phyloP scores from a whole-genome alignment of 2,888 invertebrate genomes.

The Lasioglossum leucozonium region DNA sequence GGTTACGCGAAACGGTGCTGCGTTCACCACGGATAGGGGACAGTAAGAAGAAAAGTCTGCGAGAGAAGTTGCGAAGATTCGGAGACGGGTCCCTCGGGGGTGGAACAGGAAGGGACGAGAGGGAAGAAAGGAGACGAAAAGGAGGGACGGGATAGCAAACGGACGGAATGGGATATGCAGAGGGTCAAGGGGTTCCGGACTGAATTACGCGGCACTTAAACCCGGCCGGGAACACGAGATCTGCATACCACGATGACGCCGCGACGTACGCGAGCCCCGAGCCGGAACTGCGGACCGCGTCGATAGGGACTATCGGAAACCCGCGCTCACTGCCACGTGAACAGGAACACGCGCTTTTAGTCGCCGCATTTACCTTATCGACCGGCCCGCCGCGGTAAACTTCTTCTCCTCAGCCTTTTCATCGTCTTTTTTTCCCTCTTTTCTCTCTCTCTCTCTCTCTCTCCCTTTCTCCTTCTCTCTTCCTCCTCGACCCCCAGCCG shows the following conservation, averaged over 20 bases:
- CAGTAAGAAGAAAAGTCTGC: neutral
- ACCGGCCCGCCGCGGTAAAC: neutral
- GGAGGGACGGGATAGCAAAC: neutral
- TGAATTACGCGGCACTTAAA: slow-evolving; percentile 80
- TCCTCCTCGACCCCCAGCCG: neutral
- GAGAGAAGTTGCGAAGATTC: neutral
- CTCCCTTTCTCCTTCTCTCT: neutral
- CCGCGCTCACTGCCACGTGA: slow-evolving; percentile 44
- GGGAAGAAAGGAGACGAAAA: neutral
- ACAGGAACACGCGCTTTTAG: slow-evolving; percentile 55
- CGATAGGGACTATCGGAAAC: slow-evolving; percentile 65
- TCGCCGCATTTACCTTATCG: slow-evolving; percentile 54
- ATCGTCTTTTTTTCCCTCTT: too few relatives aligned
- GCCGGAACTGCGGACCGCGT: slow-evolving; percentile 45
- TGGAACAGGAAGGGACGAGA: neutral
- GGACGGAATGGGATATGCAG: slow-evolving; percentile 39
- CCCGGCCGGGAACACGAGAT: slow-evolving; percentile 76
- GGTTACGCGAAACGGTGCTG: too few relatives aligned
- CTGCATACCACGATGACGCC: slow-evolving; percentile 75
- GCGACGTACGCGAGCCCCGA: slow-evolving; percentile 53
- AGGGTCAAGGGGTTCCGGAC: slow-evolving; percentile 66
- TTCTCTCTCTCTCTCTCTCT: too few relatives aligned
- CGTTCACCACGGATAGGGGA: too few relatives aligned
- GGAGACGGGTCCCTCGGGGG: neutral
- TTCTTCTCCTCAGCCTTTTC: neutral